phyloP scores from a whole-genome alignment of 2,797 vertebrate genomes.

The Hydrolagus colliei region DNA sequence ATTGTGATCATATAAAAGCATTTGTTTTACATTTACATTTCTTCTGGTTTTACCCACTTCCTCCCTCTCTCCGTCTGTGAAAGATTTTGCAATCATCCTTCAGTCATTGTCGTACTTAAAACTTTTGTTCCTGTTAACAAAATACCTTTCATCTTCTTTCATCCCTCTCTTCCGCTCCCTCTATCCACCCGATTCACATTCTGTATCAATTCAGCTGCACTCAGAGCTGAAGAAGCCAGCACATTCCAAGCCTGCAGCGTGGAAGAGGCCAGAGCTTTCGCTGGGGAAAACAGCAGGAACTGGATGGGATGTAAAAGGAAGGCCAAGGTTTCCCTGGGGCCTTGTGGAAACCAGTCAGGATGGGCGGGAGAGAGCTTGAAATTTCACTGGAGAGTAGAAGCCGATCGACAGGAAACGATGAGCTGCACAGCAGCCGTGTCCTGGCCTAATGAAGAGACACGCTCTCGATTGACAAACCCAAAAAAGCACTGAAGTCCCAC shows the following conservation, averaged over 20 bases:
- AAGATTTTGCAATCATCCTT: too few relatives aligned
- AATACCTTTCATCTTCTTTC: too few relatives aligned
- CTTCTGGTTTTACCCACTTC: too few relatives aligned
- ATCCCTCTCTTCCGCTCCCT: too few relatives aligned
- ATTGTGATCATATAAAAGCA: too few relatives aligned
- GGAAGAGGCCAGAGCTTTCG: not conserved
- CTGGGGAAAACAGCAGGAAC: not conserved
- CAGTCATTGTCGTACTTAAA: too few relatives aligned
- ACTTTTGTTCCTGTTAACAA: too few relatives aligned
- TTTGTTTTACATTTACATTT: too few relatives aligned
- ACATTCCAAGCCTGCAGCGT: not conserved
- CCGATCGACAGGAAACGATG: not conserved
- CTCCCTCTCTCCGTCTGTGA: too few relatives aligned
- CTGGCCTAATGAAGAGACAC: not conserved
- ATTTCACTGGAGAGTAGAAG: not conserved
- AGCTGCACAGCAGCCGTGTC: not conserved
- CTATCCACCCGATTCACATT: too few relatives aligned
- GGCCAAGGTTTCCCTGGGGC: not conserved
- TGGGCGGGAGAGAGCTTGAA: not conserved
- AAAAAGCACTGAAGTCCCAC: not conserved
- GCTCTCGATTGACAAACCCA: not conserved
- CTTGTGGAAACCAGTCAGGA: not conserved
- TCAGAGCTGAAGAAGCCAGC: too few relatives aligned
- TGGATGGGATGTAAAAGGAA: not conserved
- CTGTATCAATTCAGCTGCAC: too few relatives aligned